Conservation (phyloP, 2,888 invertebrate species). For the Cephalotes varians region DNA sequence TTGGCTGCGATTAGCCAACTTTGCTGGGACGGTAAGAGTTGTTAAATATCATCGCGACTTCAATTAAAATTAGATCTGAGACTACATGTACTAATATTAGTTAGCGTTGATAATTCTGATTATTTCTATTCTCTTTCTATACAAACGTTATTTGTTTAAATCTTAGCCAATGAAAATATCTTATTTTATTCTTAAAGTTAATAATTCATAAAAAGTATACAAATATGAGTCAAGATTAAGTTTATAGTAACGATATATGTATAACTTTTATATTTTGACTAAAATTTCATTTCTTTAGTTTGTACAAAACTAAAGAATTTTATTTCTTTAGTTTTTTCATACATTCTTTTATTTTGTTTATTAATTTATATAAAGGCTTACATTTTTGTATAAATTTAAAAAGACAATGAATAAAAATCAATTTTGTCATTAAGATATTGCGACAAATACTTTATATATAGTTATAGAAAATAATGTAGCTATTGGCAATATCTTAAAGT, state of each 20-base stretch:
- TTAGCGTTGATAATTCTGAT: neutral
- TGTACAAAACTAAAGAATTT: no score
- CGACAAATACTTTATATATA: neutral
- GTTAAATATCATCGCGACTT: neutral
- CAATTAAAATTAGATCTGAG: neutral
- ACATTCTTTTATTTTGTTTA: neutral
- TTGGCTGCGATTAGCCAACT: slow-evolving; percentile 7
- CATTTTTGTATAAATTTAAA: neutral
- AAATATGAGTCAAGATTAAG: neutral
- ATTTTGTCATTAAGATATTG: neutral
- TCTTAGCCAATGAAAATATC: neutral
- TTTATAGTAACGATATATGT: neutral
- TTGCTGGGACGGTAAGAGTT: neutral
- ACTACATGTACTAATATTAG: neutral
- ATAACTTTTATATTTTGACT: neutral
- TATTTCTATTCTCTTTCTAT: neutral
- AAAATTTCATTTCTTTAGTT: neutral
- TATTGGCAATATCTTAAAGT: neutral
- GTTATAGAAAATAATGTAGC: neutral
- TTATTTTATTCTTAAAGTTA: neutral
- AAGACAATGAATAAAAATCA: neutral
- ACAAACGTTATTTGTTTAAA: neutral
- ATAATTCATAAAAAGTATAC: neutral
- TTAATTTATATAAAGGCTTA: neutral
- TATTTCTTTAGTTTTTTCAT: neutral